Evolutionary conservation across 2,888 invertebrate genomes (phyloP), one percentile per base, ranked within the genome.

Genomic region (Sceliomorpha sp.): DNA sequence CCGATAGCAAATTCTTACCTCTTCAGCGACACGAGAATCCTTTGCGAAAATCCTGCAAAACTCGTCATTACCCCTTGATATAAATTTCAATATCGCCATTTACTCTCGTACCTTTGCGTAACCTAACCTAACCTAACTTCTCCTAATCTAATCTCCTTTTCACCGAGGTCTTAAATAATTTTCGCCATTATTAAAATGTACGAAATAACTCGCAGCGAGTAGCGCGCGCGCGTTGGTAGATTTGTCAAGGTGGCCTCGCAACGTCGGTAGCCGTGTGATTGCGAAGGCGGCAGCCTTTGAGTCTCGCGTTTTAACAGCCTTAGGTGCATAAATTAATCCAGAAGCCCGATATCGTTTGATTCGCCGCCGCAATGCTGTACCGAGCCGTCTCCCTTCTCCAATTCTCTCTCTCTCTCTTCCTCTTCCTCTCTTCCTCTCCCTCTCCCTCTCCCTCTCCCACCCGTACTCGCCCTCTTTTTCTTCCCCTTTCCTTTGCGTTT

Each of bases 271-370:
- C 79, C 80, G 78, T 79, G 83, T 79, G 84, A 85, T 85, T 83
- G 82, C 80, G 74, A 62, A 70, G 79, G 80, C 83, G 85, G 84
- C 75, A 55, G 74, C 81, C 86, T 88, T 87, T 87, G 87, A 86
- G 85, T 85, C 84, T 84, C 85, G 82, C 80, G 79, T 85, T 87
- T 87, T 85, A 88, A 86, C 85, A 81, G 82, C 83, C 85, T 83
- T 76, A 78, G 82, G 82, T 85, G 86, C 84, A 86, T 87, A 87
- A 87, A 88, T 87, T 87, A 88, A 87, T 86, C 82, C 84, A 86
- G 85, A 83, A 85, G 86, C 80, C 81, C 76, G 83, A 87, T 87
- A 86, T 86, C 85, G 87, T 87, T 87, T 87, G 87, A 87, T 87
- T 87, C 82, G 83, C 87, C 87, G 86, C 82, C 67, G 72, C 50